Percentiles rank a stretch among this genome's conserved stretches.
These are phyloP conservation scores for Pachypeltis micranthus DNA, from an alignment of 1,140 invertebrate genomes.

Conservation along the genomic window DNA sequence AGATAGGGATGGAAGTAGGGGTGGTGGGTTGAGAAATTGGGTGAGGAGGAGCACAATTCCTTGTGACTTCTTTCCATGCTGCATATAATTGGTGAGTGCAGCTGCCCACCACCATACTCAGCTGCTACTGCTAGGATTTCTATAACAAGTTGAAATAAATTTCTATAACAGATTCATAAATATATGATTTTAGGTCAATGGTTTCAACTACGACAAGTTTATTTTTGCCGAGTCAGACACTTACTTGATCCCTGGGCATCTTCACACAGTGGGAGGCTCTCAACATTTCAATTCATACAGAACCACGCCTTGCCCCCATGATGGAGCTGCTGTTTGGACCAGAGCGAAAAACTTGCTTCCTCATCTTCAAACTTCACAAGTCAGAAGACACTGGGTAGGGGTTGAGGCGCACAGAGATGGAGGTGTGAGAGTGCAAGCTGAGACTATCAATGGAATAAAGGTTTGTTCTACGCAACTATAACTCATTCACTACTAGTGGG, in stretches of 20 bases:
- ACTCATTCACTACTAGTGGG: too few relatives aligned
- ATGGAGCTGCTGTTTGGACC: slow-evolving; percentile 60
- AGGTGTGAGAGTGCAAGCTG: slow-evolving; percentile 51
- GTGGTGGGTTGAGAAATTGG: too few relatives aligned
- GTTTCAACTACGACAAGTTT: slow-evolving; percentile 80
- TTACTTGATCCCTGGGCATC: slow-evolving; percentile 74
- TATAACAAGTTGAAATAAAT: too few relatives aligned
- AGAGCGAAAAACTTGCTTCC: slow-evolving; percentile 61
- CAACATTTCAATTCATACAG: slow-evolving; percentile 69
- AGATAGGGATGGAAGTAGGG: too few relatives aligned
- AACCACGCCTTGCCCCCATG: slow-evolving; percentile 50
- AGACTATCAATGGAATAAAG: slow-evolving; percentile 27
- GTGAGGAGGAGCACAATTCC: too few relatives aligned
- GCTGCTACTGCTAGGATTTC: too few relatives aligned
- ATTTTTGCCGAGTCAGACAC: slow-evolving; percentile 73
- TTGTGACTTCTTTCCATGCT: too few relatives aligned
- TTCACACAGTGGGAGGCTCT: slow-evolving; percentile 67
- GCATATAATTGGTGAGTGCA: too few relatives aligned
- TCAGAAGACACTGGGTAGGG: slow-evolving; percentile 54
- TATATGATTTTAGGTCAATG: slow-evolving; percentile 57
- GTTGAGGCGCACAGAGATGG: slow-evolving; percentile 51
- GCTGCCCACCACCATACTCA: too few relatives aligned
- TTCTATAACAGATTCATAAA: too few relatives aligned
- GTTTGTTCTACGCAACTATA: too few relatives aligned
- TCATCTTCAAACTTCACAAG: slow-evolving; percentile 42